phyloP scores from a whole-genome alignment of 2,113 vertebrate species.

The Tretioscincus oriximinensis region DNA sequence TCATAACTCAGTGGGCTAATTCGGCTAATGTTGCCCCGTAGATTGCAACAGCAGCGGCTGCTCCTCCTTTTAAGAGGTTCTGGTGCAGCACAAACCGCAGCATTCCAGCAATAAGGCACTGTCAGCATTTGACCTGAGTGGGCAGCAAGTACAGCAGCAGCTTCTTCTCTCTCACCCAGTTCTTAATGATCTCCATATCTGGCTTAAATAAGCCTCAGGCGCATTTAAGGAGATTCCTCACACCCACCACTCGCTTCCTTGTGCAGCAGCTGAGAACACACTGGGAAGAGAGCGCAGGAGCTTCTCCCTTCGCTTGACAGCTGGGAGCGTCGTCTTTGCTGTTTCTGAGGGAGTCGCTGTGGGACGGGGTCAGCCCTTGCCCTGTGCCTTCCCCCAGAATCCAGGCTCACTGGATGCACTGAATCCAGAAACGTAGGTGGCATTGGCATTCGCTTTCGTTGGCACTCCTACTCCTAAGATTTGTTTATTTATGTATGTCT shows the following conservation, averaged over 20 bases:
- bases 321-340: conserved; percentile 43
- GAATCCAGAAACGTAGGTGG: too few relatives aligned
- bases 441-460: too few relatives aligned
- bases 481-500: too few relatives aligned
- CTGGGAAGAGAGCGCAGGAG: conserved; percentile 52
- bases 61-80: not conserved
- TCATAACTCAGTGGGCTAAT: too few relatives aligned
- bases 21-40: too few relatives aligned
- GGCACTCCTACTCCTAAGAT: too few relatives aligned
- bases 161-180: not conserved
- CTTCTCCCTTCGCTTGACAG: conserved; percentile 41
- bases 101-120: not conserved
- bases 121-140: not conserved
- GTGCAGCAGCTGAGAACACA: conserved; percentile 45
- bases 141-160: too few relatives aligned
- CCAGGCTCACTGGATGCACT: conserved; percentile 22
- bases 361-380: conserved; percentile 57
- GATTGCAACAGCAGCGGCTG: too few relatives aligned
- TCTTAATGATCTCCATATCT: not conserved
- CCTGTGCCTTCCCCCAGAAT: conserved; percentile 53
- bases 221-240: too few relatives aligned
- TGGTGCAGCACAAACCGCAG: not conserved
- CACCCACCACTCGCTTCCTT: conserved; percentile 22
- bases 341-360: conserved; percentile 37
- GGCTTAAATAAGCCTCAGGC: not conserved